Evolutionary conservation across 2,888 invertebrate species (phyloP).

Genomic region (Synanthedon andrenaeformis): DNA sequence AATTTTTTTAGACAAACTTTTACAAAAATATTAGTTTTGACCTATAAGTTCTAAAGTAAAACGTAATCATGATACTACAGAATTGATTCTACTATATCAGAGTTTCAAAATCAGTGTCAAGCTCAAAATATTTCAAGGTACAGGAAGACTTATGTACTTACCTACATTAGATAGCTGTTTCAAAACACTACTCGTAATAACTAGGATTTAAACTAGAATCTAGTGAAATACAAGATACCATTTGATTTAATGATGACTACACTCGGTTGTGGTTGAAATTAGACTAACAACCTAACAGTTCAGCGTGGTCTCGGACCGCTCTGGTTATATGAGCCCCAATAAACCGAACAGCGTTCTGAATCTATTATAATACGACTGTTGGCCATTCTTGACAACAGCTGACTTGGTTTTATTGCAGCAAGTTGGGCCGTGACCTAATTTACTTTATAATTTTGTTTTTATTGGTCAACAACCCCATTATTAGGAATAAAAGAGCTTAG

Average conservation of each 20-base stretch:
- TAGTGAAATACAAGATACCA: constrained; percentile 15
- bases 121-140: no score
- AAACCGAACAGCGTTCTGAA: constrained; percentile 52
- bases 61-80: no score
- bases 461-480: neutral
- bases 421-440: constrained; percentile 50
- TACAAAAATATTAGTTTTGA: no score
- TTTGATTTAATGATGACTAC: constrained; percentile 26
- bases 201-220: constrained; percentile 6
- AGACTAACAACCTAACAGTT: constrained; percentile 40
- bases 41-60: no score
- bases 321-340: constrained; percentile 65
- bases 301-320: constrained; percentile 24
- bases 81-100: no score
- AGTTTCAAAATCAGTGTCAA: no score
- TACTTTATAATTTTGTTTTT: constrained; percentile 8
- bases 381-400: constrained; percentile 32
- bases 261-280: constrained; percentile 61
- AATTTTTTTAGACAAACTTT: no score
- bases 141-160: no score
- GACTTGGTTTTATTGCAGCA: constrained; percentile 54
- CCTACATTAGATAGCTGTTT: no score
- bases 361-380: constrained; percentile 47
- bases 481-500: no score
- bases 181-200: no score